These are phyloP conservation scores for Australoheros facetus DNA, from an alignment of 2,797 vertebrate genomes.

Conservation along the genomic window DNA sequence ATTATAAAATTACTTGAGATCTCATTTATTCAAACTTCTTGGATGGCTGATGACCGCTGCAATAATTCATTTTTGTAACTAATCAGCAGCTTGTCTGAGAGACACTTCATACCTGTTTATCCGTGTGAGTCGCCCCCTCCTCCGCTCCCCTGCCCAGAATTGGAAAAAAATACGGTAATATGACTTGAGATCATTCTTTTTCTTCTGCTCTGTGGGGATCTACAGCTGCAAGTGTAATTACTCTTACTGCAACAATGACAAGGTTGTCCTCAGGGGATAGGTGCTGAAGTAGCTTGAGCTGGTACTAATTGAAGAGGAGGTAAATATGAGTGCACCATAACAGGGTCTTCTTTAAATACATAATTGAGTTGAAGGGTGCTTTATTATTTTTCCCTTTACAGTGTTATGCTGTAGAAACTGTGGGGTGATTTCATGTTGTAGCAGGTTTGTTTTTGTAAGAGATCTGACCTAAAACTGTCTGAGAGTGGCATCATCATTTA, in stretches of 20 bases:
- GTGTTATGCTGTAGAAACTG: not conserved
- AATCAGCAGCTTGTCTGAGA: slow-evolving; percentile 20
- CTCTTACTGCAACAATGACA: slow-evolving; percentile 10
- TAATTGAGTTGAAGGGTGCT: not conserved
- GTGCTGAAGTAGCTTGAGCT: slow-evolving; percentile 7
- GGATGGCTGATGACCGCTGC: slow-evolving; percentile 11
- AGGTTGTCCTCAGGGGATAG: slow-evolving; percentile 10
- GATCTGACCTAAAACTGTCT: not conserved
- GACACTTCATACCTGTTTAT: not conserved
- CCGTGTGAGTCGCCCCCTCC: not conserved
- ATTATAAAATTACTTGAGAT: not conserved
- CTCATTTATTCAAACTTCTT: slow-evolving; percentile 18
- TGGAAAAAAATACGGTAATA: not conserved
- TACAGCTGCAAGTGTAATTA: slow-evolving; percentile 13
- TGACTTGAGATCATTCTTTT: not conserved
- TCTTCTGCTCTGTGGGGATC: not conserved
- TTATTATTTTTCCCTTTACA: not conserved
- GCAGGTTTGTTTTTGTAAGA: not conserved
- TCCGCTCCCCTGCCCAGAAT: not conserved
- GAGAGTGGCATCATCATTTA: slow-evolving; percentile 2
- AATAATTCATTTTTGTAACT: not conserved
- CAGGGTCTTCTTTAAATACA: not conserved
- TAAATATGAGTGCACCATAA: slow-evolving; percentile 8
- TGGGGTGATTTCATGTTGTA: not conserved
- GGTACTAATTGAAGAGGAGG: slow-evolving; percentile 9